phyloP scores from a whole-genome alignment of 2,888 invertebrate species.

The Chrysopilus asiliformis region DNA sequence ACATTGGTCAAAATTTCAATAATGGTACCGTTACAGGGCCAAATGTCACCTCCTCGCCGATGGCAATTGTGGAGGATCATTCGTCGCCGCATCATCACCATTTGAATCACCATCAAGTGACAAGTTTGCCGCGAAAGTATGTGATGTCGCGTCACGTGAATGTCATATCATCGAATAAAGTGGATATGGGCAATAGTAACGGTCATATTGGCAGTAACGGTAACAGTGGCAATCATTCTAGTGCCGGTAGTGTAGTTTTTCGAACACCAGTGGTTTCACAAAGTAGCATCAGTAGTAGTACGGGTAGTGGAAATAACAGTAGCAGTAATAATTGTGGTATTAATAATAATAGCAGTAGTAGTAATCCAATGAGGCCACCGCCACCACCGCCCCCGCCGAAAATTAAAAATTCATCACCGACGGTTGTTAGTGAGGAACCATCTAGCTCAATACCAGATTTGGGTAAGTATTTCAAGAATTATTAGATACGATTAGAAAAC shows the following conservation, averaged over 20 bases:
- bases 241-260: constrained; percentile 8
- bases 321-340: constrained; percentile 13
- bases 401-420: constrained; percentile 24
- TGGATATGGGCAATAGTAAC: constrained; percentile 7
- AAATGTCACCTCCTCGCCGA: too few relatives aligned
- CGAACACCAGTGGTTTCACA: constrained; percentile 34
- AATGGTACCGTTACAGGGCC: too few relatives aligned
- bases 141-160: constrained; percentile 31
- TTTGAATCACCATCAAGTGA: constrained; percentile 8
- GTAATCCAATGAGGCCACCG: constrained; percentile 32
- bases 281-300: constrained; percentile 10
- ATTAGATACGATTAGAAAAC: too few relatives aligned
- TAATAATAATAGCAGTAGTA: constrained; percentile 16
- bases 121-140: constrained; percentile 22
- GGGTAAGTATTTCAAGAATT: constrained; percentile 45
- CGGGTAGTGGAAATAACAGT: not conserved
- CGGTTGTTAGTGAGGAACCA: constrained; percentile 55
- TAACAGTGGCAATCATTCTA: not conserved
- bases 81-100: constrained; percentile 11
- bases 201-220: not conserved
- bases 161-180: constrained; percentile 25
- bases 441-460: constrained; percentile 80
- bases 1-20: constrained; percentile 12
- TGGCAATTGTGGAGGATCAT: too few relatives aligned
- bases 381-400: constrained; percentile 36